Conservation (phyloP, 2,797 vertebrate species). For the Micropoecilia bifurca region DNA sequence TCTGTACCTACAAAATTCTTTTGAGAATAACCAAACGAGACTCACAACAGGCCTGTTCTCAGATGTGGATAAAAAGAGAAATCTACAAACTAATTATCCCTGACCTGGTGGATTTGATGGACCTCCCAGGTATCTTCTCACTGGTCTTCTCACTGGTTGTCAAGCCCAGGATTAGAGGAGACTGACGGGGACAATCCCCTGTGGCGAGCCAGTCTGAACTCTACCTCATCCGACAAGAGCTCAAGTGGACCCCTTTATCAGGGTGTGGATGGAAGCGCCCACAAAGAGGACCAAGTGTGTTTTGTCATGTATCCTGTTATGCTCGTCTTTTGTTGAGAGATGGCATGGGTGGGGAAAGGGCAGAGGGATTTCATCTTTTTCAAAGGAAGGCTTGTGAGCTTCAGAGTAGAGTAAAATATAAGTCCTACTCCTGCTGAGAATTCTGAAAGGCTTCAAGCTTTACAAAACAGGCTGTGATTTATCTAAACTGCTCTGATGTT, state of each 20-base stretch:
- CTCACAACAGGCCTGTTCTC: conserved; percentile 68
- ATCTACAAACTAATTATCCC: conserved; percentile 79
- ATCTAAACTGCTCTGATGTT: background rate
- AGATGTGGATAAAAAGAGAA: conserved; percentile 68
- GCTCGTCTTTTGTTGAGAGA: conserved; percentile 80
- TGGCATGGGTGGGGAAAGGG: conserved; percentile 45
- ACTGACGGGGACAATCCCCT: conserved; percentile 74
- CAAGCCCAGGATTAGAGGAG: conserved; percentile 82
- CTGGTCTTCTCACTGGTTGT: conserved; percentile 76
- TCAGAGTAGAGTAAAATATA: conserved; percentile 76
- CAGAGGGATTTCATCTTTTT: conserved; percentile 72
- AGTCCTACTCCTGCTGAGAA: conserved; percentile 77
- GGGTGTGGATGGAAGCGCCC: conserved; percentile 83
- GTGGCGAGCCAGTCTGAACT: conserved; percentile 67
- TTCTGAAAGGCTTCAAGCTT: conserved; percentile 57
- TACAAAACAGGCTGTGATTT: conserved; percentile 27
- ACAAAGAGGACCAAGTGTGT: conserved; percentile 61
- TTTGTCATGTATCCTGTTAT: conserved; percentile 82
- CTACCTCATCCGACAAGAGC: conserved; percentile 73
- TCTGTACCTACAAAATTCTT: conserved; percentile 60
- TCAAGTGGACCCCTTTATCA: conserved; percentile 79
- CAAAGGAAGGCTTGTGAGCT: conserved; percentile 71
- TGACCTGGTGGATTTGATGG: conserved; percentile 72
- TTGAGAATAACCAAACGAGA: conserved; percentile 62
- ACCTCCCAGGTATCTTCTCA: conserved; percentile 74